Conservation (phyloP, 2,113 vertebrate genomes). For the Trogon melanurus region DNA sequence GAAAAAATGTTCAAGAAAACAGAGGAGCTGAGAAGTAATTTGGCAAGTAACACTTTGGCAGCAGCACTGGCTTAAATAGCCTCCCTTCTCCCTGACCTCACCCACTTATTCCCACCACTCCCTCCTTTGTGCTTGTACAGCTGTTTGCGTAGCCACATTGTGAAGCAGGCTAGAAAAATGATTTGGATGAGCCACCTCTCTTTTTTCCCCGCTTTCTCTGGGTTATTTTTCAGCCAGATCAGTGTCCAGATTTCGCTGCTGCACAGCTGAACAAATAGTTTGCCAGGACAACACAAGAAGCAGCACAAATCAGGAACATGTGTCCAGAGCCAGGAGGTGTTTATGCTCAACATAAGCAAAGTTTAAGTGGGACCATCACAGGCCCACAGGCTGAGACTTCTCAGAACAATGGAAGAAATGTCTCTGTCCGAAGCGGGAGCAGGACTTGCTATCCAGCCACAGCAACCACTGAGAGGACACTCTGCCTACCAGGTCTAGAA, state of each 20-base stretch:
- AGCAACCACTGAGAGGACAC: neutral
- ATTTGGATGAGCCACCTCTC: neutral
- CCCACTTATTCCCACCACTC: slow-evolving; percentile 56
- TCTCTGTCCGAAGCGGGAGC: neutral
- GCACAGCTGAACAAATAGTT: slow-evolving; percentile 58
- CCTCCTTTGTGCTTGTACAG: slow-evolving; percentile 48
- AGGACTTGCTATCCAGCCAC: neutral
- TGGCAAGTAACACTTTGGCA: slow-evolving; percentile 40
- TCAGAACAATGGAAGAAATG: accelerated
- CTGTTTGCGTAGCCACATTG: neutral
- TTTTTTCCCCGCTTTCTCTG: neutral
- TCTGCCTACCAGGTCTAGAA: neutral
- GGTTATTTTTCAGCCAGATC: slow-evolving; percentile 31
- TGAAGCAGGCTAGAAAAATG: neutral
- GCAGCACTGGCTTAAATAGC: neutral
- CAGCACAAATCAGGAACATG: slow-evolving; percentile 7
- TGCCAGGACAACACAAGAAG: slow-evolving; percentile 21
- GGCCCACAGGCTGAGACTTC: neutral
- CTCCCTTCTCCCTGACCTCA: slow-evolving; percentile 45
- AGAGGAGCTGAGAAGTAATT: slow-evolving; percentile 36
- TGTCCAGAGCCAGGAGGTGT: neutral
- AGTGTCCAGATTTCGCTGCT: slow-evolving; percentile 8
- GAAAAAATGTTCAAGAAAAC: slow-evolving; percentile 44
- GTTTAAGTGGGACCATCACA: neutral
- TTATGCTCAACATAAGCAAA: neutral